Conservation (phyloP, 2,797 vertebrate genomes). For the Dipus sagitta region DNA sequence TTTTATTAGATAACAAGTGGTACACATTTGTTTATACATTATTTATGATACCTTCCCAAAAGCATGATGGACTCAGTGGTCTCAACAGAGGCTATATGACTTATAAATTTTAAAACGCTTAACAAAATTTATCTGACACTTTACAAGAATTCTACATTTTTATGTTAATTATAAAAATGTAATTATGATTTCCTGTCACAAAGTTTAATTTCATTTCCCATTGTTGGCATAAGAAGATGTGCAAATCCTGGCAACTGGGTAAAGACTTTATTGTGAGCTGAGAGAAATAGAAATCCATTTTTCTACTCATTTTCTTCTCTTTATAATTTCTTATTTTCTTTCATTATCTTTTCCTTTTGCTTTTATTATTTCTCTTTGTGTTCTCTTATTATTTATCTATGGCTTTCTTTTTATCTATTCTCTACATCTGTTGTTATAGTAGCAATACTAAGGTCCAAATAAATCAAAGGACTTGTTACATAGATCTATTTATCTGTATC, state of each 20-base stretch:
- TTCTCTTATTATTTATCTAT: slow-evolving; percentile 4
- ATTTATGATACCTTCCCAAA: background rate
- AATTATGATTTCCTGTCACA: slow-evolving; percentile 4
- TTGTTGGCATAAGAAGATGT: background rate
- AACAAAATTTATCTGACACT: background rate
- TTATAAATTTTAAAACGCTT: background rate
- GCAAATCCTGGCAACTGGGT: background rate
- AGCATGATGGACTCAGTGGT: background rate
- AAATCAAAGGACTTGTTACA: background rate
- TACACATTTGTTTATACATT: background rate
- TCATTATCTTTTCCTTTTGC: background rate
- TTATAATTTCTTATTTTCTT: background rate
- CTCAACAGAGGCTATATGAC: background rate
- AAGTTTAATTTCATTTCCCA: slow-evolving; percentile 36
- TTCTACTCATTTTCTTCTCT: slow-evolving; percentile 34
- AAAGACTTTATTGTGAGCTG: background rate
- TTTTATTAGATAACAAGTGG: background rate
- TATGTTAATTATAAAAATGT: slow-evolving; percentile 9
- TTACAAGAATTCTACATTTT: background rate
- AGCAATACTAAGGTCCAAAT: background rate
- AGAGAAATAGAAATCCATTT: background rate
- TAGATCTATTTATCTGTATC: background rate
- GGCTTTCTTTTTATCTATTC: background rate
- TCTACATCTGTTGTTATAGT: background rate
- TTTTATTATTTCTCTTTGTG: slow-evolving; percentile 6